phyloP scores from a whole-genome alignment of 2,888 invertebrate genomes.

The Cheilosia urbana region DNA sequence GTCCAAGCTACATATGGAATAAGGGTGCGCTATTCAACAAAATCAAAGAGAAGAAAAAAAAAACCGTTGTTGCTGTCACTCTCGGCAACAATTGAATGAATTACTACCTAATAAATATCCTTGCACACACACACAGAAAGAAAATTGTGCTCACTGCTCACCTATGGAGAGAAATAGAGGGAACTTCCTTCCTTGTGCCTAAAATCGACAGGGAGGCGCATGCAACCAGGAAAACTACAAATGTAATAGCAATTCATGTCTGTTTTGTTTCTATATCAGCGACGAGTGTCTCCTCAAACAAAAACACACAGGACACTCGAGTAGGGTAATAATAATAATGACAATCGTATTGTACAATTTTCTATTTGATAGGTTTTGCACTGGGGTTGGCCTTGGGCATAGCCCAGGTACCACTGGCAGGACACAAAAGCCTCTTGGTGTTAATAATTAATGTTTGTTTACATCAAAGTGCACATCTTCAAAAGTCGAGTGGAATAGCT shows the following conservation, averaged over 20 bases:
- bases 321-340: conserved; percentile 46
- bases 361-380: conserved; percentile 34
- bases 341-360: conserved; percentile 62
- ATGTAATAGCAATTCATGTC: conserved; percentile 7
- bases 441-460: conserved; percentile 68
- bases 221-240: conserved; percentile 10
- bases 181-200: conserved; percentile 13
- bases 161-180: conserved; percentile 3
- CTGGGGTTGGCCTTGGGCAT: conserved; percentile 1
- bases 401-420: neutral
- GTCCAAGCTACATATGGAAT: neutral
- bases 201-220: conserved; percentile 51
- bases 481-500: conserved; percentile 43
- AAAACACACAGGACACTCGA: conserved; percentile 19
- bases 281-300: conserved; percentile 14
- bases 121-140: neutral
- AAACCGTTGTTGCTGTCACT: conserved; percentile 46
- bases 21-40: conserved; percentile 18
- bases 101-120: conserved; percentile 69
- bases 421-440: conserved; percentile 30
- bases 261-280: conserved; percentile 10
- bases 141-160: neutral
- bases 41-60: conserved; percentile 17
- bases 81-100: conserved; percentile 63
- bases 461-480: conserved; percentile 46